Evolutionary conservation across 2,113 vertebrate species (phyloP).

Genomic region (Zapus hudsonius): DNA sequence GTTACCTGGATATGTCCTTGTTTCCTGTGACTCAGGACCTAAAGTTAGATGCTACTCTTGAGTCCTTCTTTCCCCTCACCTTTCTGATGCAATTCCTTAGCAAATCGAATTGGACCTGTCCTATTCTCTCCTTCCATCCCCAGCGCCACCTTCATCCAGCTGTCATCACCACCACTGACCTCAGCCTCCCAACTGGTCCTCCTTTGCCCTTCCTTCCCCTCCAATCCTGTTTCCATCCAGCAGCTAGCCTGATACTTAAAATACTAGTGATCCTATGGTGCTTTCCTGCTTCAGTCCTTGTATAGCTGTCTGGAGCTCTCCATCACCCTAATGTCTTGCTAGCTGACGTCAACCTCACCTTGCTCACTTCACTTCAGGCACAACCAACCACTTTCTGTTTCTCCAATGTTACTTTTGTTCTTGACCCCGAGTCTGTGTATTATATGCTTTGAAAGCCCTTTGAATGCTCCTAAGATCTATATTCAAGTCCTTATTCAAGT

Average conservation of each 20-base stretch:
- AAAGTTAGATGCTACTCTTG: background rate
- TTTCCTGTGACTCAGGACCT: background rate
- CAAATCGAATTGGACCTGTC: background rate
- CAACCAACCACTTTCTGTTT: background rate
- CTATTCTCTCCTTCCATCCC: background rate
- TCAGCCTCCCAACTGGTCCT: background rate
- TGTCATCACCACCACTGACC: background rate
- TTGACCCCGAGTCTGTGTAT: background rate
- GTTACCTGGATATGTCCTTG: background rate
- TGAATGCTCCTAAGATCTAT: background rate
- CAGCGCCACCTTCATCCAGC: background rate
- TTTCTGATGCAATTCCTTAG: background rate
- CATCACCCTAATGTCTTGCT: background rate
- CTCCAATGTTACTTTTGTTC: background rate
- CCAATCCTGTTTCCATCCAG: background rate
- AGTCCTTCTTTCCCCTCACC: background rate
- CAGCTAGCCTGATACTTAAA: background rate
- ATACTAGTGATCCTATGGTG: background rate
- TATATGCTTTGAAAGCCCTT: background rate
- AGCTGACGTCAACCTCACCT: background rate
- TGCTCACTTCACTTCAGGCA: background rate
- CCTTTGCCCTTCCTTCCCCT: background rate
- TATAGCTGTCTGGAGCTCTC: background rate
- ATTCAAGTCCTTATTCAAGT: background rate
- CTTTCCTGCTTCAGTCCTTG: background rate